A percentile compares a stretch with the other conserved stretches of the same genome.
phyloP scores from a whole-genome alignment of 1,140 invertebrate genomes.

The Chelonus insularis region DNA sequence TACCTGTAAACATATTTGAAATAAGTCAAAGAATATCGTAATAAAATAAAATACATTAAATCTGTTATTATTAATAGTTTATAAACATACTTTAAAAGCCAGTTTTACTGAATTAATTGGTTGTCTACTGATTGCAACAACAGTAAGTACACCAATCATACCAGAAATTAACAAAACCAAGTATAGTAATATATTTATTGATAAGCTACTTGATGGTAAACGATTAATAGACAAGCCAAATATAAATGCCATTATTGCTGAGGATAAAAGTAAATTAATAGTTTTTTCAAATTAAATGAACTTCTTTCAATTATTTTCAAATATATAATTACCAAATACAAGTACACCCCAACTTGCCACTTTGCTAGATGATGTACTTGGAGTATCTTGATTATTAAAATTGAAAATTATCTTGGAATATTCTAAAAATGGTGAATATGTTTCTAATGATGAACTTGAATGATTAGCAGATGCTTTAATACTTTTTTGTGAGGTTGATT shows the following conservation, averaged over 20 bases:
- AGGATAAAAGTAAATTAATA: conserved; percentile 31
- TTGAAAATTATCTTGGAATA: conserved; percentile 61
- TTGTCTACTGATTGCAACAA: conserved; percentile 55
- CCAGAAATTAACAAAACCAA: conserved; percentile 44
- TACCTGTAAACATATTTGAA: conserved; percentile 69
- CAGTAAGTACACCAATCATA: conserved; percentile 47
- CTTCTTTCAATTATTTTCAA: conserved; percentile 33
- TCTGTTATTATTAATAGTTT: conserved; percentile 8
- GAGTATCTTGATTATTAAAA: conserved; percentile 63
- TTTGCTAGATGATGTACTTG: conserved; percentile 61
- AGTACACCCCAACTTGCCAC: conserved; percentile 65
- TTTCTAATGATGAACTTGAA: no score
- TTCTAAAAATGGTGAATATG: conserved; percentile 34
- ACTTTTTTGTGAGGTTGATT: conserved; percentile 17
- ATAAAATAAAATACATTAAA: conserved; percentile 11
- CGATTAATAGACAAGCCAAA: conserved; percentile 42
- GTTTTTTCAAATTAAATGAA: conserved; percentile 32
- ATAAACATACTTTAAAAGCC: conserved; percentile 56
- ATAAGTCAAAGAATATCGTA: conserved; percentile 21
- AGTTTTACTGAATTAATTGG: conserved; percentile 52
- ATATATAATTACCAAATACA: conserved; percentile 62
- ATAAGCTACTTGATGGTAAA: conserved; percentile 29
- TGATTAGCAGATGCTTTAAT: conserved; percentile 7
- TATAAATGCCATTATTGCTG: conserved; percentile 45
- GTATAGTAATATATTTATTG: conserved; percentile 39